Conservation (phyloP, 92 coral and sea anemone genomes). For the Porites cylindrica region DNA sequence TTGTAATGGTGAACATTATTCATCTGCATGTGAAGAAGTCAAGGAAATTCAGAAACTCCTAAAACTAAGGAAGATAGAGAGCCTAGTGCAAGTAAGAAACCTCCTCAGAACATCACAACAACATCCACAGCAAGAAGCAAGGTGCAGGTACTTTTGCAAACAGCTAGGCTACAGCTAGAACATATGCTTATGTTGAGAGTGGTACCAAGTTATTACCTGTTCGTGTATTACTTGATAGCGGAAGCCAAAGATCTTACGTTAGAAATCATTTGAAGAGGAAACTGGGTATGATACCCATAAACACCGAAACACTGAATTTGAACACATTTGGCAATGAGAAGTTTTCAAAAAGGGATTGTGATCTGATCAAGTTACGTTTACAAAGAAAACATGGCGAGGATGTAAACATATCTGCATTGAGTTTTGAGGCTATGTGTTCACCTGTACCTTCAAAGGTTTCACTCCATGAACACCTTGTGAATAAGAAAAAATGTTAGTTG, state of each 20-base stretch:
- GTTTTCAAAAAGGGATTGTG: not conserved
- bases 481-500: too few species aligned
- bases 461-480: not conserved
- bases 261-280: not conserved
- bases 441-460: not conserved
- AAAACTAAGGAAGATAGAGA: not conserved
- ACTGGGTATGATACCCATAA: not conserved
- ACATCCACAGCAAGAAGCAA: too few species aligned
- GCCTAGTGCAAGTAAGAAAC: not conserved
- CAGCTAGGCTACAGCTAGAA: too few species aligned
- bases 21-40: constrained; percentile 11
- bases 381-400: not conserved
- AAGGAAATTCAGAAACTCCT: not conserved
- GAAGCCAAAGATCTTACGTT: too few species aligned
- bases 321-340: not conserved
- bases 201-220: not conserved
- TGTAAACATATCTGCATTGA: not conserved
- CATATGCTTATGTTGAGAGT: not conserved
- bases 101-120: not conserved
- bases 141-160: too few species aligned
- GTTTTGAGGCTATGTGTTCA: not conserved
- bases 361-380: not conserved
- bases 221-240: too few species aligned
- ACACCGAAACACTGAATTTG: not conserved
- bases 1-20: not conserved